Evolutionary conservation across 2,113 vertebrate species (phyloP), one percentile per base, ranked within the genome.

Genomic region (Zosterops japonicus): DNA sequence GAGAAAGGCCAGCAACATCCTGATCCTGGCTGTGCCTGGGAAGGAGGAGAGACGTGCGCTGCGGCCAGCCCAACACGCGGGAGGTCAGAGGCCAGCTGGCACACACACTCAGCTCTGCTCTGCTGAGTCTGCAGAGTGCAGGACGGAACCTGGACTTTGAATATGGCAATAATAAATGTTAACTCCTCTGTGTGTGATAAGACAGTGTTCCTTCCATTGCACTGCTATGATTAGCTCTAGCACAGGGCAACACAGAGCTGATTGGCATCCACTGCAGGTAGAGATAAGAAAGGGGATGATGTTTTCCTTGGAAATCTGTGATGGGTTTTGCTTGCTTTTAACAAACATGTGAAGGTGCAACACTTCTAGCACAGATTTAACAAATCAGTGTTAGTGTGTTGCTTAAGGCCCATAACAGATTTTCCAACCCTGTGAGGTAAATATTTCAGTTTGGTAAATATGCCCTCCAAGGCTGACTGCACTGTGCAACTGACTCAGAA

Each of bases 141-240:
- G 92, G 80, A 88, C 5, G 0, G 72, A 83, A 35, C 85, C 83
- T 93, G 97, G 90, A 97, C 97, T 97, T 97, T 97, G 97, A 76
- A 80, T 91, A 13, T 11, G 29, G 78, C 77, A 83, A 23, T 83
- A 90, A 93, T 59, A 83, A 93, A 93, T 88, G 90, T 92, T 97
- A 95, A 94, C 96, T 90, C 25, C 69, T 21, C 64, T 22, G 1
- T 33, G 18, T 90, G 68, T 80, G 96, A 97, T 97, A 97, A 97
- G 84, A 14, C 31, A 81, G 56, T 42, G 61, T 29, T 92, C 91
- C 78, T 79, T 74, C 91, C 77, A 49, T 95, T 44, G 0, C 1
- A 0, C 49, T 91, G 42, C 72, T 36, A 1, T 46, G 79, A 61
- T 88, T 95, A 91, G 59, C n/a, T 78, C 89, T 74, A 77, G 47